phyloP scores from a whole-genome alignment of 2,113 vertebrate species.

The Echinops telfairi region DNA sequence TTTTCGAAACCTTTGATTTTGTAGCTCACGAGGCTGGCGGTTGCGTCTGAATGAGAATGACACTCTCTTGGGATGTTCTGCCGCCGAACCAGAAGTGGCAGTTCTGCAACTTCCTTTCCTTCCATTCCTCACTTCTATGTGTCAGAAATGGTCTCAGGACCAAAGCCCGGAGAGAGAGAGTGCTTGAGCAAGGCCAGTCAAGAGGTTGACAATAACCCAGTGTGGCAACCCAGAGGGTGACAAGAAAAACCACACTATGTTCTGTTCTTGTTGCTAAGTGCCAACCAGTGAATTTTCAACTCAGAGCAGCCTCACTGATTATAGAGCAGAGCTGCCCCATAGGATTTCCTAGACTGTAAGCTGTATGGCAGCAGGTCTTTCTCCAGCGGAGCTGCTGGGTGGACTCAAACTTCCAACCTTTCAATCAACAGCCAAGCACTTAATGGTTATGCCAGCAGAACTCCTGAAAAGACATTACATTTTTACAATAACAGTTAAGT shows the following conservation, averaged over 20 bases:
- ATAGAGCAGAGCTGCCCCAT: not conserved
- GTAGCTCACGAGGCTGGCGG: not conserved
- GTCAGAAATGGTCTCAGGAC: not conserved
- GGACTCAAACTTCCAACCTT: not conserved
- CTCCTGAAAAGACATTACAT: not conserved
- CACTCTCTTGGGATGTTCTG: not conserved
- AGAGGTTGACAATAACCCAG: not conserved
- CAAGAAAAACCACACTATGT: not conserved
- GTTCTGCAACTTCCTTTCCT: not conserved
- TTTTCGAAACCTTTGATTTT: conserved; percentile 50
- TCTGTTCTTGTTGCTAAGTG: not conserved
- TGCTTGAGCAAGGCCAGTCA: not conserved
- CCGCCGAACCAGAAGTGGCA: not conserved
- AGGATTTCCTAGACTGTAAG: not conserved
- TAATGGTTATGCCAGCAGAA: not conserved
- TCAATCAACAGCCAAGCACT: not conserved
- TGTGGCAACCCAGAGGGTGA: not conserved
- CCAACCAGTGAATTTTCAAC: not conserved
- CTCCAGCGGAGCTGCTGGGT: not conserved
- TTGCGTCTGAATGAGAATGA: conserved; percentile 5
- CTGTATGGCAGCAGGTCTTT: not conserved
- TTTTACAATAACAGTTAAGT: conserved; percentile 45
- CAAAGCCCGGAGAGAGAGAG: not conserved
- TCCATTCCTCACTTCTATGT: not conserved
- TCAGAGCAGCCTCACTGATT: not conserved